Conservation (phyloP, 1,140 invertebrate genomes). For the Parasteatoda tepidariorum region DNA sequence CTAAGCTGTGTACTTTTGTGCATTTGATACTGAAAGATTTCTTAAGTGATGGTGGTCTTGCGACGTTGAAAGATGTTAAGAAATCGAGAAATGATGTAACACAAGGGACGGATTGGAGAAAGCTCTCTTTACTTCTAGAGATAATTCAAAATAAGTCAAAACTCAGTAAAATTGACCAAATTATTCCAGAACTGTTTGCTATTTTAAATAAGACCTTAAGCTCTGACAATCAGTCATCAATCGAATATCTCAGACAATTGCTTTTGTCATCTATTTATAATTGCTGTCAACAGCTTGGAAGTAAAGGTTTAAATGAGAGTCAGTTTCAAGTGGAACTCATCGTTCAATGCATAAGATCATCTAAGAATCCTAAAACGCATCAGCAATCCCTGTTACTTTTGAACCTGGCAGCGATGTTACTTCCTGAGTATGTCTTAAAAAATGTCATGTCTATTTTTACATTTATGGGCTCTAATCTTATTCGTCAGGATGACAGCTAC, state of each 20-base stretch:
- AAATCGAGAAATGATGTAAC: slow-evolving; percentile 14
- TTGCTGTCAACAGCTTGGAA: slow-evolving; percentile 74
- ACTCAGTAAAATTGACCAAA: slow-evolving; percentile 74
- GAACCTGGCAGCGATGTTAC: slow-evolving; percentile 78
- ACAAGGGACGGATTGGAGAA: slow-evolving; percentile 74
- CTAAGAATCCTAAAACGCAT: slow-evolving; percentile 93
- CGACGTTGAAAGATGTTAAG: slow-evolving; percentile 71
- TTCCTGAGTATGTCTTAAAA: slow-evolving; percentile 85
- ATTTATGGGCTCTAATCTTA: slow-evolving; percentile 90
- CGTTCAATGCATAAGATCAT: slow-evolving; percentile 87
- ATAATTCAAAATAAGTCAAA: slow-evolving; percentile 86
- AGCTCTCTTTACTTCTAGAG: slow-evolving; percentile 83
- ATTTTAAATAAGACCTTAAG: slow-evolving; percentile 79
- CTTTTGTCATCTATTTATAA: slow-evolving; percentile 82
- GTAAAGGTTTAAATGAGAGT: slow-evolving; percentile 67
- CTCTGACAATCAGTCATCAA: slow-evolving; percentile 83
- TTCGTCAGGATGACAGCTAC: slow-evolving; percentile 92
- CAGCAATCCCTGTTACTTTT: slow-evolving; percentile 88
- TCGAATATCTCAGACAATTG: slow-evolving; percentile 91
- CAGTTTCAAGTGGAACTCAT: slow-evolving; percentile 84
- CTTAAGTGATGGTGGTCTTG: slow-evolving; percentile 65
- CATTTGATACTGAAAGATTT: slow-evolving; percentile 68
- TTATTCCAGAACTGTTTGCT: slow-evolving; percentile 82
- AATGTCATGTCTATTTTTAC: slow-evolving; percentile 96
- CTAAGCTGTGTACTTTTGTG: slow-evolving; percentile 76